A percentile compares a stretch with the other conserved stretches of the same genome.
phyloP scores from a whole-genome alignment of 2,113 vertebrate species.

The Natator depressus region DNA sequence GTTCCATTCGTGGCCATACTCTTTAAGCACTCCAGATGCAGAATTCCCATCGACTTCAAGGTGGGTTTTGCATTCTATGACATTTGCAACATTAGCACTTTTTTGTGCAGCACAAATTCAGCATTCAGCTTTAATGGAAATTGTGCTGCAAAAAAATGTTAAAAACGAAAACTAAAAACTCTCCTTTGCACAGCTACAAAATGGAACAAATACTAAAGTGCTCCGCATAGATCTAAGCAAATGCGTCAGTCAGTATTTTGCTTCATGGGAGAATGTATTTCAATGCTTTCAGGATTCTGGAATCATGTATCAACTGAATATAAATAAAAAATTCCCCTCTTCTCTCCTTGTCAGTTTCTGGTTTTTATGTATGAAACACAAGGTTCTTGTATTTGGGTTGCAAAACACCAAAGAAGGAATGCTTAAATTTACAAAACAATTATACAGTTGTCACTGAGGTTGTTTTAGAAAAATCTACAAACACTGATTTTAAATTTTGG shows the following conservation, averaged over 20 bases:
- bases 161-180: not conserved
- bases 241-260: not conserved
- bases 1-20: not conserved
- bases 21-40: constrained; percentile 17
- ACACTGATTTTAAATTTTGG: not conserved
- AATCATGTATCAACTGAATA: not conserved
- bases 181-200: not conserved
- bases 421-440: not conserved
- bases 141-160: not conserved
- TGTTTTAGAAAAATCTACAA: accelerated
- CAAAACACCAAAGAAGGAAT: not conserved
- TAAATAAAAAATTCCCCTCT: not conserved
- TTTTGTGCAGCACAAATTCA: not conserved
- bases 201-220: not conserved
- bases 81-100: not conserved
- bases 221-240: not conserved
- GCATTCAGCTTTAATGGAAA: not conserved
- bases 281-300: not conserved
- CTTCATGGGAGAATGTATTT: not conserved
- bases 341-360: accelerated
- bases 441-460: not conserved
- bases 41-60: not conserved
- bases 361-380: not conserved
- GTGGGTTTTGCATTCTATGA: not conserved
- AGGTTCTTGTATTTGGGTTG: not conserved